Conservation (phyloP, 1,140 invertebrate species). For the Sycophaga agraensis region DNA sequence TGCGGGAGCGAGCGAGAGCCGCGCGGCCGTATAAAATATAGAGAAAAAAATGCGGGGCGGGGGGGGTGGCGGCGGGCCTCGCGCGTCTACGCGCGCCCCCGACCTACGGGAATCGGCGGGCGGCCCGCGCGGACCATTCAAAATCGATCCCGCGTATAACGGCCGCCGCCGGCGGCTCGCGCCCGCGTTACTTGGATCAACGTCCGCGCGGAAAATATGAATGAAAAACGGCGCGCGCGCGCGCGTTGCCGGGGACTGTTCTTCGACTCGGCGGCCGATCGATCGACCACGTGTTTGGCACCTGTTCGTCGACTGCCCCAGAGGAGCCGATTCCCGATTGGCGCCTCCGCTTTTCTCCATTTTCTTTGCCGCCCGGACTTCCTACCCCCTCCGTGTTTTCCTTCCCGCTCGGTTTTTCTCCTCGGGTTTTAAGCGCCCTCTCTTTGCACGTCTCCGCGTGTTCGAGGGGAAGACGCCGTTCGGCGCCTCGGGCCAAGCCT, state of each 20-base stretch:
- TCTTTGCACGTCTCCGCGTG: too few relatives aligned
- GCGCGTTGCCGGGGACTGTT: slow-evolving; percentile 6
- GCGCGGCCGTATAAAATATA: too few relatives aligned
- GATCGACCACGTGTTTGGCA: slow-evolving; percentile 55
- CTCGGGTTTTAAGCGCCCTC: too few relatives aligned
- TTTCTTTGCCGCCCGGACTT: neutral
- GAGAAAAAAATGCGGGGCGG: too few relatives aligned
- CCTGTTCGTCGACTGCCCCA: slow-evolving; percentile 49
- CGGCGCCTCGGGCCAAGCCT: too few relatives aligned
- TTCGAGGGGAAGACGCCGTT: too few relatives aligned
- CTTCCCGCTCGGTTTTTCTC: neutral
- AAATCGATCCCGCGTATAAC: slow-evolving; percentile 54
- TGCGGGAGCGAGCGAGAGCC: neutral
- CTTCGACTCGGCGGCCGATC: slow-evolving; percentile 40
- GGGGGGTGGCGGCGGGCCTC: too few relatives aligned
- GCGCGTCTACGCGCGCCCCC: too few relatives aligned
- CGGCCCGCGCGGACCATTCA: slow-evolving; percentile 51
- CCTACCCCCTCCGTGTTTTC: neutral
- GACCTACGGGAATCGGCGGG: too few relatives aligned
- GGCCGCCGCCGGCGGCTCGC: slow-evolving; percentile 27
- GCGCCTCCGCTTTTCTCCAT: neutral
- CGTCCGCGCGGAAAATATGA: slow-evolving; percentile 53
- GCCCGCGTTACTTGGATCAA: slow-evolving; percentile 43
- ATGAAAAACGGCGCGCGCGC: slow-evolving; percentile 54
- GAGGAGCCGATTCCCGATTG: slow-evolving; percentile 28